Evolutionary conservation across 1,140 invertebrate genomes (phyloP).

Genomic region (Drosophila navojoa): DNA sequence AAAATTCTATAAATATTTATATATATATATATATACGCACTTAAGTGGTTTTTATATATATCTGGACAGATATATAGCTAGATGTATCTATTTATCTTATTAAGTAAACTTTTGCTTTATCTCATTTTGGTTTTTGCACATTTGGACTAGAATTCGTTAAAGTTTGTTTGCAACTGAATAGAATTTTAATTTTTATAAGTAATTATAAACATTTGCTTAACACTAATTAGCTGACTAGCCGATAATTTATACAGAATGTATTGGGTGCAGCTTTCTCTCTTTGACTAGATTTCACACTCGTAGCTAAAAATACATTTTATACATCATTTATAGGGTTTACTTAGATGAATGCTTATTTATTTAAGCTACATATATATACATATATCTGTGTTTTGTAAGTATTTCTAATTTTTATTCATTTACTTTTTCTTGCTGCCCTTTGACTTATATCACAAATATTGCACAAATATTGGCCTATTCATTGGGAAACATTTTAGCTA

Average conservation of each 20-base stretch:
- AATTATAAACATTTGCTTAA: slow-evolving; percentile 19
- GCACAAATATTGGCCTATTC: slow-evolving; percentile 81
- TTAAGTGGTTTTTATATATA: slow-evolving; percentile 22
- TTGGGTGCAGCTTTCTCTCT: slow-evolving; percentile 28
- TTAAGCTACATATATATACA: slow-evolving; percentile 3
- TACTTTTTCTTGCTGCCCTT: slow-evolving; percentile 4
- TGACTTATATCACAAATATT: slow-evolving; percentile 83
- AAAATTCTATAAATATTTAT: slow-evolving; percentile 3
- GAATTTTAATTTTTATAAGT: neutral
- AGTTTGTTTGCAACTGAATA: slow-evolving; percentile 14
- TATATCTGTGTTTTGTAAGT: slow-evolving; percentile 9
- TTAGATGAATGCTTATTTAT: no score
- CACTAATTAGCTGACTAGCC: slow-evolving; percentile 14
- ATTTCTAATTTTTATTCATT: slow-evolving; percentile 26
- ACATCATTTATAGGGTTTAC: slow-evolving; percentile 36
- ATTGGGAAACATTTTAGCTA: slow-evolving; percentile 67
- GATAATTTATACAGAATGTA: slow-evolving; percentile 41
- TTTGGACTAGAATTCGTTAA: slow-evolving; percentile 42
- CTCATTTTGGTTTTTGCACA: slow-evolving; percentile 6
- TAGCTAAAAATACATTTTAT: slow-evolving; percentile 37
- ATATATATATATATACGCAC: slow-evolving; percentile 10
- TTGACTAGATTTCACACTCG: slow-evolving; percentile 81
- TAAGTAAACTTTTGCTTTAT: slow-evolving; percentile 2
- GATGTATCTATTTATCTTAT: slow-evolving; percentile 8
- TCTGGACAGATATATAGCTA: slow-evolving; percentile 1